Base-by-base conservation (phyloP, 1,140 invertebrate genomes). In the Pseudomyrmex cubaensis region DNA sequence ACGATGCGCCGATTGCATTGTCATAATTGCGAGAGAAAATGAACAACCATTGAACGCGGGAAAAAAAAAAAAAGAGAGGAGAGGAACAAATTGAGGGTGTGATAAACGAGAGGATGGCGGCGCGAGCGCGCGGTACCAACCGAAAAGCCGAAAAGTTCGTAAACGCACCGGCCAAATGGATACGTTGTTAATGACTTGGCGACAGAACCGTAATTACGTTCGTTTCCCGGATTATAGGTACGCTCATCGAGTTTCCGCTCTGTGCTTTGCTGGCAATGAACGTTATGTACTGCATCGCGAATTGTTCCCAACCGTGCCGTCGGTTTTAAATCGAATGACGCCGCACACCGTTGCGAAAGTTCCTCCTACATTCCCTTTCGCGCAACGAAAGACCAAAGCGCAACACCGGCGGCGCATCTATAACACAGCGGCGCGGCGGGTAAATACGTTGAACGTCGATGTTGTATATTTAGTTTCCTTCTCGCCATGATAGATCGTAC, bases 121-220 rank as follows among this genome's bases (percentile, higher is more conserved):
- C 4, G 52, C 46, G 44, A 50, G 15, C 17, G n/a, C 25, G n/a
- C 17, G 44, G 12, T 73, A 64, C n/a, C 25, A 76, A 83, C 17
- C 17, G 13, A 50, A 72, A 67, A 5, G 20, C 57, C 52, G 69
- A 83, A 52, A 83, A 85, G 48, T 83, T 76, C 70, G 44, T 50
- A 57, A 83, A 85, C 54, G 69, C 15, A 12, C 50, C 52, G 54
- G 69, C 50, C 56, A 84, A 86, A 78, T 78, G 67, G 52, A 78
- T 62, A 73, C 73, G 10, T 54, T 77, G 46, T 76, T 78, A 84
- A 84, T 84, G 67, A 78, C 73, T 56, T 84, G 66, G 54, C 54
- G 67, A 85, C 80, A 52, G 54, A 64, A 78, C 48, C 52, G 74
- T 77, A 84, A 78, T 86, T 84, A 86, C 59, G 25, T 83, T 84